Evolutionary conservation across 2,888 invertebrate species (phyloP).

Genomic region (Magallana nippona): DNA sequence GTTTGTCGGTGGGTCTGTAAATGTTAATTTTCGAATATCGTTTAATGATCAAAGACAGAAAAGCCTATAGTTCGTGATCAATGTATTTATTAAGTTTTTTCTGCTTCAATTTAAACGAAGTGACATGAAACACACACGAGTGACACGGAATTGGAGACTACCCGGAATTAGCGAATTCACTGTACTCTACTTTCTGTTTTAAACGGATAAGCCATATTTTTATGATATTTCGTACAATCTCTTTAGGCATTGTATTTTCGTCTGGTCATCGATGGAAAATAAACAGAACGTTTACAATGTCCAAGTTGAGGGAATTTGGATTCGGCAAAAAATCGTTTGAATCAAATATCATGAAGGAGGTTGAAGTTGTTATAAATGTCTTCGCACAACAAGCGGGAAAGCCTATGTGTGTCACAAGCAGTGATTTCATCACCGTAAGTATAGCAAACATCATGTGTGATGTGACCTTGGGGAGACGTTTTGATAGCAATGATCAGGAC

Average conservation of each 20-base stretch:
- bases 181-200: too few species aligned
- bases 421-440: slow-evolving; percentile 54
- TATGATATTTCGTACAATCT: too few species aligned
- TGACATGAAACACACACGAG: too few species aligned
- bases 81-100: too few species aligned
- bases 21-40: too few species aligned
- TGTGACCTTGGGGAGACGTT: slow-evolving; percentile 62
- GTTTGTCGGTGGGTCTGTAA: too few species aligned
- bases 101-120: too few species aligned
- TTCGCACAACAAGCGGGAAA: slow-evolving; percentile 51
- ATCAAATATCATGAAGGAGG: slow-evolving; percentile 59
- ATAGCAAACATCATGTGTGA: slow-evolving; percentile 63
- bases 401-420: slow-evolving; percentile 51
- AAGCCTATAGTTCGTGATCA: too few species aligned
- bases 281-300: slow-evolving; percentile 60
- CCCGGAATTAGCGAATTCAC: too few species aligned
- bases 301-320: slow-evolving; percentile 58
- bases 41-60: too few species aligned
- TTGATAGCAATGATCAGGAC: slow-evolving; percentile 61
- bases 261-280: slow-evolving; percentile 63
- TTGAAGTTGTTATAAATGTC: slow-evolving; percentile 51
- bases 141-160: too few species aligned
- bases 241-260: slow-evolving; percentile 51
- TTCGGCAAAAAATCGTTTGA: slow-evolving; percentile 61
- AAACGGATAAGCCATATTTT: too few species aligned